These are phyloP conservation scores for Picathartes gymnocephalus DNA, from an alignment of 2,113 vertebrate genomes.

Conservation along the genomic window DNA sequence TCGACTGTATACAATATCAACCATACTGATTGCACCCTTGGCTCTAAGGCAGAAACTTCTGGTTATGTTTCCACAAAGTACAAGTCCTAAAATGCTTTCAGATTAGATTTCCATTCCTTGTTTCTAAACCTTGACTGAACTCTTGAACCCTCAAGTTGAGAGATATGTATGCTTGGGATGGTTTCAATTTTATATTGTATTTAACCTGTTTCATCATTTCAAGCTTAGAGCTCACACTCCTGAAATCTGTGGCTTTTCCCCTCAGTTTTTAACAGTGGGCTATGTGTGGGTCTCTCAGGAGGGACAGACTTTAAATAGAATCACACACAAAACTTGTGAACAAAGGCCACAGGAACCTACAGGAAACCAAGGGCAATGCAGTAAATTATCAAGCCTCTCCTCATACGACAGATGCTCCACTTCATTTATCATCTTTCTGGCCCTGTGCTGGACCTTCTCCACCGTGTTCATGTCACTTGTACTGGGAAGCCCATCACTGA, in stretches of 20 bases:
- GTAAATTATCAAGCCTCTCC: background rate
- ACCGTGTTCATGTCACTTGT: background rate
- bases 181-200: background rate
- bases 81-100: background rate
- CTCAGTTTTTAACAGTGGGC: background rate
- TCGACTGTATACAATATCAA: rapidly evolving
- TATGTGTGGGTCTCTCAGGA: rapidly evolving
- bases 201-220: background rate
- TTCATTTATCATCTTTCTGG: background rate
- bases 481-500: background rate
- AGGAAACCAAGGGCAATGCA: background rate
- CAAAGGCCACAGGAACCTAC: background rate
- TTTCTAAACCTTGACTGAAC: background rate
- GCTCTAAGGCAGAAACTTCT: background rate
- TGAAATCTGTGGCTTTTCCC: background rate
- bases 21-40: background rate
- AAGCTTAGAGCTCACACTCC: background rate
- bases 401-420: rapidly evolving
- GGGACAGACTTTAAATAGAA: background rate
- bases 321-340: background rate
- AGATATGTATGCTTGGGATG: background rate
- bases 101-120: background rate
- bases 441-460: background rate
- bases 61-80: background rate
- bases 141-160: background rate